Evolutionary conservation across 1,140 invertebrate species (phyloP), one percentile per base, ranked within the genome.

Genomic region (Colletes latitarsis): DNA sequence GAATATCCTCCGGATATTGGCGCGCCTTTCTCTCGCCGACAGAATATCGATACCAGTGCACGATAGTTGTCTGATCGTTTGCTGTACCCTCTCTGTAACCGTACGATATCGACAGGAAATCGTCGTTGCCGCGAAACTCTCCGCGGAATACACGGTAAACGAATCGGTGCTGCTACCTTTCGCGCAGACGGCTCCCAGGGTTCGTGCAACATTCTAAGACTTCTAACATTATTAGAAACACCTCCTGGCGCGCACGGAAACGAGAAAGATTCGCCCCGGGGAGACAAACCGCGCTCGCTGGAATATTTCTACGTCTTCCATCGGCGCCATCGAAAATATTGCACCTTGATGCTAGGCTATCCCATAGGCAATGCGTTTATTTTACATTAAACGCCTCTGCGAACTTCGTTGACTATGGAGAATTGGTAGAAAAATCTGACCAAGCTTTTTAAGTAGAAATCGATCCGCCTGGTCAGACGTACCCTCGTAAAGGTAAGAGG

Each of bases 1-100:
- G 19, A 77, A 82, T 77, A 82, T 71, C 60, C 74, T 17, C 12
- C 67, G 74, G 80, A 82, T 77, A 82, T 82, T 77, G 80, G 41
- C 43, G 60, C 43, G 53, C 52, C 73, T 70, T 77, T 81, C 78
- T 77, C n/a, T 43, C 39, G 49, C 0, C 49, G 73, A 77, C 66
- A 57, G 74, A 67, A 77, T 77, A 82, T 82, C 80, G 74, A 81
- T 81, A 81, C 41, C 73, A 55, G 46, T 53, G 73, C 57, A 41
- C 73, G 73, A 82, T 82, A 52, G 52, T 77, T 64, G 80, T 81
- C 62, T 58, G 74, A 17, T 81, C 55, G 73, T 66, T 79, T 49
- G 71, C 60, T 49, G 19, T 46, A n/a, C 30, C 55, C 52, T 53
- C 6, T 4, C 5, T 8, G 21, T 21, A 81, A 30, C 53, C 21